Evolutionary conservation across 2,797 vertebrate genomes (phyloP).

Genomic region (Natrix natrix): DNA sequence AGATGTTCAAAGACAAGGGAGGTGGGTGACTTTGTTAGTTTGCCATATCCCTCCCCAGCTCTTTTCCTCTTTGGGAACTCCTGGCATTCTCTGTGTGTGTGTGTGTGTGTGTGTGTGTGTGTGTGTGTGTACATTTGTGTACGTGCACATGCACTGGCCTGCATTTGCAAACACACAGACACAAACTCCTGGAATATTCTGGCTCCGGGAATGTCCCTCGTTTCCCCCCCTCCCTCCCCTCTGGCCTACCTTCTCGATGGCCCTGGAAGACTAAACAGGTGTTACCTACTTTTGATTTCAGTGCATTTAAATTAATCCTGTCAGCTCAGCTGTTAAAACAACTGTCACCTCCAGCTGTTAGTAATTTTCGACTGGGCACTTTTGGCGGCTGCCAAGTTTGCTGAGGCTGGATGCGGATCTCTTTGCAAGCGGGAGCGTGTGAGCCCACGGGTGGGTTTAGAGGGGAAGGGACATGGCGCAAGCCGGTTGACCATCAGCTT

Average conservation of each 20-base stretch:
- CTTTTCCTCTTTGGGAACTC: constrained; percentile 30
- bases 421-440: constrained; percentile 64
- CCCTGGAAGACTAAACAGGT: constrained; percentile 98
- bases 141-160: not conserved
- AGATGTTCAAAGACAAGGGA: constrained; percentile 84
- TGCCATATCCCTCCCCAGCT: constrained; percentile 4
- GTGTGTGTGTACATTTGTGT: not conserved
- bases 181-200: constrained; percentile 52
- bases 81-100: constrained; percentile 57
- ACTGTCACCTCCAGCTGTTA: constrained; percentile 99
- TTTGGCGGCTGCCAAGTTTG: constrained; percentile 90
- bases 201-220: constrained; percentile 47
- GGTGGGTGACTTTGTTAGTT: constrained; percentile 53
- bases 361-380: constrained; percentile 96
- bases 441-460: constrained; percentile 44
- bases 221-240: constrained; percentile 51
- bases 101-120: too few species aligned
- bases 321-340: constrained; percentile 99
- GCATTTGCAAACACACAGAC: not conserved
- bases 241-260: constrained; percentile 81
- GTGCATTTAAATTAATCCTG: constrained; percentile 99
- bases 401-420: constrained; percentile 72
- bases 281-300: constrained; percentile 99
- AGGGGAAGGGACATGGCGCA: constrained; percentile 60
- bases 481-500: constrained; percentile 41